These are phyloP conservation scores for Drosophila parthenogenetica DNA, from an alignment of 2,888 invertebrate species.

Conservation along the genomic window DNA sequence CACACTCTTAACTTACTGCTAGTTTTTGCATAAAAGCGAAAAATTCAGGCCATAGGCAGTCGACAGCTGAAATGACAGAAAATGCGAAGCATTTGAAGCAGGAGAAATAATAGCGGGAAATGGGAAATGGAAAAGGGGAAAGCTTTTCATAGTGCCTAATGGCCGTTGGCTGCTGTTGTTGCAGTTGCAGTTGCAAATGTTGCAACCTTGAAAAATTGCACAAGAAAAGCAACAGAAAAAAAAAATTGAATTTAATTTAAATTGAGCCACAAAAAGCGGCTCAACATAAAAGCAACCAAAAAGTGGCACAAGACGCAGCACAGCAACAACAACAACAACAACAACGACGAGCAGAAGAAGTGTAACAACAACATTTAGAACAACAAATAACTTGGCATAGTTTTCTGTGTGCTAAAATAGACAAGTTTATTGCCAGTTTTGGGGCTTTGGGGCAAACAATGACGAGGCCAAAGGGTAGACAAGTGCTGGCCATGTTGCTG, in stretches of 20 bases:
- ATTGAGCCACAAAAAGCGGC: conserved; percentile 59
- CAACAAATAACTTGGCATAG: conserved; percentile 42
- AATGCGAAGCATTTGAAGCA: conserved; percentile 49
- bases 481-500: conserved; percentile 60
- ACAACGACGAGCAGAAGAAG: background rate
- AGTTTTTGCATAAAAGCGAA: conserved; percentile 40
- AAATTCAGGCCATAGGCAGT: conserved; percentile 48
- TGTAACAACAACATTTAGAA: conserved; percentile 1
- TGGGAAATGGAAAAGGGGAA: background rate
- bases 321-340: background rate
- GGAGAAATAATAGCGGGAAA: background rate
- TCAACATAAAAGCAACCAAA: conserved; percentile 23
- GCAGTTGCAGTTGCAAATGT: conserved; percentile 34
- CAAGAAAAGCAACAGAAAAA: conserved; percentile 26
- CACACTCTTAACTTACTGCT: background rate
- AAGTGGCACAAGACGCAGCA: conserved; percentile 3
- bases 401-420: conserved; percentile 68
- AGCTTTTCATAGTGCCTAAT: conserved; percentile 61
- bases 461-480: conserved; percentile 79
- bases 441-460: conserved; percentile 72
- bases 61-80: conserved; percentile 55
- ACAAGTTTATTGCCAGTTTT: conserved; percentile 78
- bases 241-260: conserved; percentile 75
- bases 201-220: conserved; percentile 66
- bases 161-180: conserved; percentile 58